phyloP scores from a whole-genome alignment of 2,888 invertebrate species.

The Clunio marinus region DNA sequence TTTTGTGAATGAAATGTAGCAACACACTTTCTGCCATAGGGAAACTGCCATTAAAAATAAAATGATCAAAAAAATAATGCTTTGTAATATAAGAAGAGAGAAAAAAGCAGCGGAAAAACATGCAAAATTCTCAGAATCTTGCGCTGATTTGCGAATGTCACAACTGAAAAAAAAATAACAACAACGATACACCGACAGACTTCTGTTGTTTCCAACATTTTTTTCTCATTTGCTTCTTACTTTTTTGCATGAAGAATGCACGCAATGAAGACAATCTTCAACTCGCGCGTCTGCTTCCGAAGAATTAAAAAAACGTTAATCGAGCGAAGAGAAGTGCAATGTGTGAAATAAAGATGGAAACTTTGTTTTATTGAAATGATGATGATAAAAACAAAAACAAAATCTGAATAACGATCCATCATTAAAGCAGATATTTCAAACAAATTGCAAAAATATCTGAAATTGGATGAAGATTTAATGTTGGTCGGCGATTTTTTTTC shows the following conservation, averaged over 20 bases:
- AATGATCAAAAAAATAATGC: background rate
- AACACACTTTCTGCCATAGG: background rate
- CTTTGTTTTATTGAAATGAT: background rate
- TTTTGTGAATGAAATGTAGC: slow-evolving; percentile 36
- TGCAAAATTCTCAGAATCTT: slow-evolving; percentile 38
- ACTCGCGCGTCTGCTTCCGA: slow-evolving; percentile 3
- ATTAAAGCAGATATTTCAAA: slow-evolving; percentile 27
- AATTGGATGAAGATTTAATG: too few species aligned
- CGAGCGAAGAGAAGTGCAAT: too few species aligned
- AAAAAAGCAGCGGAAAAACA: slow-evolving; percentile 17
- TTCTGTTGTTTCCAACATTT: background rate
- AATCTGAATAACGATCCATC: slow-evolving; percentile 25
- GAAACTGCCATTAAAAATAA: slow-evolving; percentile 5
- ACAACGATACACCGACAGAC: too few species aligned
- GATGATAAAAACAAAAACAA: background rate
- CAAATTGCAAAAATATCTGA: slow-evolving; percentile 37
- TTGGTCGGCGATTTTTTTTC: too few species aligned
- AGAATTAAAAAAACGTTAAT: too few species aligned
- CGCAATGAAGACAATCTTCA: slow-evolving; percentile 26
- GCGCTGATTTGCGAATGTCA: slow-evolving; percentile 39
- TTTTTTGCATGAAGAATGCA: slow-evolving; percentile 9
- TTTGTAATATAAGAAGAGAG: too few species aligned
- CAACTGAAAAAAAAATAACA: slow-evolving; percentile 21
- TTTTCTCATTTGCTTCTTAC: background rate
- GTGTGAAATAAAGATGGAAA: too few species aligned